These are phyloP conservation scores for Cantharis lateralis DNA, from an alignment of 2,888 invertebrate species.

Conservation along the genomic window DNA sequence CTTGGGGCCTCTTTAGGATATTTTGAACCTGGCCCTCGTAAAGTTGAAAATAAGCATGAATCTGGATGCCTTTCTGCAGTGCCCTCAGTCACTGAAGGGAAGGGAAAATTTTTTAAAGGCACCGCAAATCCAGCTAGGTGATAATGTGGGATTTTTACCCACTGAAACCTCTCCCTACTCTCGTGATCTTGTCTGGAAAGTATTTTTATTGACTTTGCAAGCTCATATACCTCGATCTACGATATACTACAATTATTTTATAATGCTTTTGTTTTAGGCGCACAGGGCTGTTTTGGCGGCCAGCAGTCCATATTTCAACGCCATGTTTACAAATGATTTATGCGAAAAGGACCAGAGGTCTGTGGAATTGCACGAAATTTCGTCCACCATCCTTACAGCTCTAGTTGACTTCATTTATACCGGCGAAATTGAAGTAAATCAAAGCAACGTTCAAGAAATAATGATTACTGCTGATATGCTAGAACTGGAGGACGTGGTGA, in stretches of 20 bases:
- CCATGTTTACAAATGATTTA: constrained; percentile 88
- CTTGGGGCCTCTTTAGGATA: too few relatives aligned
- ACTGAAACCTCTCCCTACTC: too few relatives aligned
- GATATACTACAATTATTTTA: not conserved
- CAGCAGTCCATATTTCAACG: constrained; percentile 90
- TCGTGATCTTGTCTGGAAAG: too few relatives aligned
- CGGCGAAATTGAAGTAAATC: constrained; percentile 71
- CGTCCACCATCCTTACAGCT: constrained; percentile 73
- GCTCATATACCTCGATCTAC: too few relatives aligned
- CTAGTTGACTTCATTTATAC: constrained; percentile 85
- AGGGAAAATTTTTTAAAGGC: too few relatives aligned
- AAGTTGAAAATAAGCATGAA: too few relatives aligned
- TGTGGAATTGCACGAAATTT: constrained; percentile 80
- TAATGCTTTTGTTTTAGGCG: constrained; percentile 62
- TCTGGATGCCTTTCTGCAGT: too few relatives aligned
- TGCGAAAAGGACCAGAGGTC: constrained; percentile 80
- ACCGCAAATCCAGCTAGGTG: too few relatives aligned
- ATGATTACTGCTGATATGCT: constrained; percentile 91
- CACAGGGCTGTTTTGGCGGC: constrained; percentile 87
- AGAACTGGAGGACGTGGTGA: constrained; percentile 80
- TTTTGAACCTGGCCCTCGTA: too few relatives aligned
- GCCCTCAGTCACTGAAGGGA: too few relatives aligned
- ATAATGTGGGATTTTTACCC: too few relatives aligned
- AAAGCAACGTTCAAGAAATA: constrained; percentile 85
- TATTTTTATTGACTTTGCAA: too few relatives aligned